Percentiles rank a stretch among this genome's conserved stretches.
Conservation (phyloP, 2,113 vertebrate species). For the Entomyzon cyanotis region DNA sequence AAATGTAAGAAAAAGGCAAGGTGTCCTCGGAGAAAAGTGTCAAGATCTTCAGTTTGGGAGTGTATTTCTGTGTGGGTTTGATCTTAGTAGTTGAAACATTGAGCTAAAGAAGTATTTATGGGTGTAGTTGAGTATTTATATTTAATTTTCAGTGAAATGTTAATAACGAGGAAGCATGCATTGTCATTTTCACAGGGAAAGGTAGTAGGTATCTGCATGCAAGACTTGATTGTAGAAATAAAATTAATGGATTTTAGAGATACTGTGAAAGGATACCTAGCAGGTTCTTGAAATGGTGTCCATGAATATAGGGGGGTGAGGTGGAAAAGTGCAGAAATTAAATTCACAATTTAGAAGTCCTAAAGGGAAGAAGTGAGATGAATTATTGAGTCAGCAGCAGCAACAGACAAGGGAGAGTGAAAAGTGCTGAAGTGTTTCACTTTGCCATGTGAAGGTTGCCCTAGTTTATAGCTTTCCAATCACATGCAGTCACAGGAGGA, state of each 20-base stretch:
- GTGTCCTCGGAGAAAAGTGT: not conserved
- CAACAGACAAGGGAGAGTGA: not conserved
- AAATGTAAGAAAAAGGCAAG: not conserved
- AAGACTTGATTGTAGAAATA: not conserved
- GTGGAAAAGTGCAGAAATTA: not conserved
- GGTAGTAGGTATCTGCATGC: not conserved
- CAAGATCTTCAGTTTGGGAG: not conserved
- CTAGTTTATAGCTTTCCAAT: not conserved
- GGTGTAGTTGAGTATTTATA: not conserved
- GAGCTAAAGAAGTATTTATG: not conserved
- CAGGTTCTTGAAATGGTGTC: fast-evolving
- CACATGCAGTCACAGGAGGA: not conserved
- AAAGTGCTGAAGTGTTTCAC: not conserved
- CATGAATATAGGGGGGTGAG: not conserved
- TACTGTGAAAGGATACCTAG: not conserved
- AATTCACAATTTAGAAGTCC: not conserved
- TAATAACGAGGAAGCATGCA: not conserved
- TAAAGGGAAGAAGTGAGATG: not conserved
- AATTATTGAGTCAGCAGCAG: not conserved
- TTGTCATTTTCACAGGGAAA: not conserved
- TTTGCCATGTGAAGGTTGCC: not conserved
- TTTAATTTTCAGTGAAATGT: not conserved
- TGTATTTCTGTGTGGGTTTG: not conserved
- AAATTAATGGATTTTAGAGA: not conserved
- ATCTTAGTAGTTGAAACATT: not conserved